These are phyloP conservation scores for Sipha maydis DNA, from an alignment of 2,888 invertebrate genomes.

Conservation along the genomic window DNA sequence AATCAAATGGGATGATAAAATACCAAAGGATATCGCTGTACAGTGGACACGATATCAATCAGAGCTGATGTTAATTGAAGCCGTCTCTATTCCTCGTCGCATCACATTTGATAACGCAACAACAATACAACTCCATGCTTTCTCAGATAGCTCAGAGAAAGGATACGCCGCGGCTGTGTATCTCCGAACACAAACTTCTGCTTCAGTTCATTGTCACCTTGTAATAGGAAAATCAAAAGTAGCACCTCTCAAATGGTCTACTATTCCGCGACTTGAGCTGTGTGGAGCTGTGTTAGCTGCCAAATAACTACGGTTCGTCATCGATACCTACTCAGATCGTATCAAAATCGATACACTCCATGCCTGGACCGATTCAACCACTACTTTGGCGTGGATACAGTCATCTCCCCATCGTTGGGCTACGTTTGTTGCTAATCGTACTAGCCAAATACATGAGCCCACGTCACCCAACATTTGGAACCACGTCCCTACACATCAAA, in stretches of 20 bases:
- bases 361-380: constrained; percentile 57
- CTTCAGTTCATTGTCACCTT: background rate
- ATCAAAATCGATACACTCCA: background rate
- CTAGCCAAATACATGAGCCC: constrained; percentile 24
- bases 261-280: constrained; percentile 46
- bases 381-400: constrained; percentile 60
- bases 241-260: constrained; percentile 9
- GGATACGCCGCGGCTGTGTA: constrained; percentile 23
- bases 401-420: constrained; percentile 55
- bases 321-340: background rate
- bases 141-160: constrained; percentile 21
- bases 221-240: constrained; percentile 39
- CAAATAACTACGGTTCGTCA: background rate
- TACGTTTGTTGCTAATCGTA: constrained; percentile 63
- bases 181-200: background rate
- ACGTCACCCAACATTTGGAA: background rate
- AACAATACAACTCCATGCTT: background rate
- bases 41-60: background rate
- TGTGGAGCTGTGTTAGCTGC: constrained; percentile 38
- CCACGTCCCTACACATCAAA: background rate
- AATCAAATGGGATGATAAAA: no score
- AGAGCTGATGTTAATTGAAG: background rate
- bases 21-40: background rate
- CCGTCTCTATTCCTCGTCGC: background rate
- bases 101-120: background rate